Base-by-base conservation (phyloP, 2,113 vertebrate species). In the Xiphophorus maculatus region DNA sequence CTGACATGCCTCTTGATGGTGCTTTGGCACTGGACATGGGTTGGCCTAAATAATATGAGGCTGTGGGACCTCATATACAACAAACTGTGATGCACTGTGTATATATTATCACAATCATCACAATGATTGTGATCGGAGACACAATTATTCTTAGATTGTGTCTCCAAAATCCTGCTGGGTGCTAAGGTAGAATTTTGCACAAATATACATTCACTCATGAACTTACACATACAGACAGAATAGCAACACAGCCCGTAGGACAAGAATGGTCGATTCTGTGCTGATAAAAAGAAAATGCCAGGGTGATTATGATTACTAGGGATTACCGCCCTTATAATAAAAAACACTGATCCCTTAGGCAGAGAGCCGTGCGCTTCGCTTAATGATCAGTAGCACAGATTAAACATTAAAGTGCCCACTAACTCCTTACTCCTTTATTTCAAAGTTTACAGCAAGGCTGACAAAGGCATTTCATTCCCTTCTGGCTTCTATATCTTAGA, bases 321-420 rank as follows among this genome's bases (percentile, higher is more conserved):
- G 81, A 91, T 90, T 87, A 90, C 76, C 77, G 62, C 22, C 32
- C 60, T 74, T 78, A 75, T 79, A 40, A 73, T 79, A 72, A 85
- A 87, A 75, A 73, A 63, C 64, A 67, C 66, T 10, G 10, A 72
- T 79, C 76, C 87, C 84, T 80, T 60, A 66, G 83, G 90, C 82
- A 69, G 73, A 73, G 65, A 76, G 73, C 58, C 44, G n/a, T 2
- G 60, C 63, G 73, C 71, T 76, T 74, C 73, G 80, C 78, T 74
- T 76, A 64, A 25, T 80, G 83, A 92, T 93, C 92, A 90, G 83
- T 84, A 88, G 79, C 82, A 65, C 78, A 87, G 91, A 91, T 89
- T 88, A 91, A 87, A 90, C 79, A 81, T 66, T 58, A 87, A 84
- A 84, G 84, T 35, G 60, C 71, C n/a, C 25, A 60, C 65, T 77